Evolutionary conservation across 2,113 vertebrate genomes (phyloP).

Genomic region (Paraplagusia blochii): DNA sequence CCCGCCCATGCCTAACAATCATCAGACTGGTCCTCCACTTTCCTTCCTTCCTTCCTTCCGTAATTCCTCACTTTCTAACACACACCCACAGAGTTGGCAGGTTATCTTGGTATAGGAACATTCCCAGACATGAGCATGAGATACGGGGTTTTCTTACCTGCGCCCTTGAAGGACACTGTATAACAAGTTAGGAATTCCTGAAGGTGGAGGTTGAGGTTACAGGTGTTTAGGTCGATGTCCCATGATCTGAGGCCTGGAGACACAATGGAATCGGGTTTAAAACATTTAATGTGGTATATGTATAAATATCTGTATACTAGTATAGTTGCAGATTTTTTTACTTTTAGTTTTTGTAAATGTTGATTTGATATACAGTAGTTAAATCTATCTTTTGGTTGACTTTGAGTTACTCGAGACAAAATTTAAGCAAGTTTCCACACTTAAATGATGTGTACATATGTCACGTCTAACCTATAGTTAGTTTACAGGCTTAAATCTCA

Average conservation of each 20-base stretch:
- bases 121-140: neutral
- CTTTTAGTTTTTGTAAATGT: no score
- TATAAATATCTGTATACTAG: no score
- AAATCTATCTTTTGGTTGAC: no score
- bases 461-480: no score
- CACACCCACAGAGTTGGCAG: neutral
- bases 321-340: no score
- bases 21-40: conserved; percentile 33
- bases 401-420: no score
- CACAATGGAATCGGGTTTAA: no score
- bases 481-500: no score
- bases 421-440: no score
- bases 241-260: conserved; percentile 83
- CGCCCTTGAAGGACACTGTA: conserved; percentile 84
- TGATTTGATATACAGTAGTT: no score
- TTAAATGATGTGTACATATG: no score
- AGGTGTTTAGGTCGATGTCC: conserved; percentile 81
- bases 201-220: conserved; percentile 83
- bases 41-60: conserved; percentile 59
- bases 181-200: conserved; percentile 85
- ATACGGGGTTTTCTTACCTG: conserved; percentile 33
- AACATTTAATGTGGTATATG: no score
- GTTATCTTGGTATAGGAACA: conserved; percentile 30
- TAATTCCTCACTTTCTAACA: conserved; percentile 33
- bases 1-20: conserved; percentile 58